phyloP scores from a whole-genome alignment of 1,140 invertebrate species.

The Hesperophylax magnus region DNA sequence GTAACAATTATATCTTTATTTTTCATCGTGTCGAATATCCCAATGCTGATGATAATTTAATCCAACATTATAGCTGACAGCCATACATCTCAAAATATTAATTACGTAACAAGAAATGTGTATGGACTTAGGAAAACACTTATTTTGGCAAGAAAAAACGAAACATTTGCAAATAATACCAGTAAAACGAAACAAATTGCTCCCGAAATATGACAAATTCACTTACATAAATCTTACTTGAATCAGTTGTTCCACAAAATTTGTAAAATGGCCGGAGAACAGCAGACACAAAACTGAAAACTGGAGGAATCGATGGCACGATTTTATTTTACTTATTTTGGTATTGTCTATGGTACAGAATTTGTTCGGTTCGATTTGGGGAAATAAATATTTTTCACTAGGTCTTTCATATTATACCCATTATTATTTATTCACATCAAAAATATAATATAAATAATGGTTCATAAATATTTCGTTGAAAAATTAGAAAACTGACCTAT shows the following conservation, averaged over 20 bases:
- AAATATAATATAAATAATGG: too few species aligned
- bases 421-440: too few species aligned
- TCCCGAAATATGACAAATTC: neutral
- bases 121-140: neutral
- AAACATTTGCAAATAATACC: neutral
- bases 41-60: conserved; percentile 36
- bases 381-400: too few species aligned
- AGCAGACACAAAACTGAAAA: neutral
- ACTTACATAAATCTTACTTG: conserved; percentile 12
- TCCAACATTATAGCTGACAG: conserved; percentile 5
- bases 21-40: conserved; percentile 29
- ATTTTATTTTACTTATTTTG: neutral
- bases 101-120: conserved; percentile 21
- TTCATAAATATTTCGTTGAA: too few species aligned
- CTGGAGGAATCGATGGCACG: conserved; percentile 3
- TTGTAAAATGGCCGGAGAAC: conserved; percentile 24
- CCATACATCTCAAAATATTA: conserved; percentile 30
- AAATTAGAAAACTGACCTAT: too few species aligned
- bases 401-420: too few species aligned
- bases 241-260: conserved; percentile 7
- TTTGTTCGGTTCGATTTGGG: too few species aligned
- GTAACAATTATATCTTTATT: conserved; percentile 60
- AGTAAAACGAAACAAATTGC: neutral
- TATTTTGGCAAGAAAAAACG: neutral
- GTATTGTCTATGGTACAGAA: neutral